Conservation (phyloP, 2,797 vertebrate genomes). For the Clangula hyemalis region DNA sequence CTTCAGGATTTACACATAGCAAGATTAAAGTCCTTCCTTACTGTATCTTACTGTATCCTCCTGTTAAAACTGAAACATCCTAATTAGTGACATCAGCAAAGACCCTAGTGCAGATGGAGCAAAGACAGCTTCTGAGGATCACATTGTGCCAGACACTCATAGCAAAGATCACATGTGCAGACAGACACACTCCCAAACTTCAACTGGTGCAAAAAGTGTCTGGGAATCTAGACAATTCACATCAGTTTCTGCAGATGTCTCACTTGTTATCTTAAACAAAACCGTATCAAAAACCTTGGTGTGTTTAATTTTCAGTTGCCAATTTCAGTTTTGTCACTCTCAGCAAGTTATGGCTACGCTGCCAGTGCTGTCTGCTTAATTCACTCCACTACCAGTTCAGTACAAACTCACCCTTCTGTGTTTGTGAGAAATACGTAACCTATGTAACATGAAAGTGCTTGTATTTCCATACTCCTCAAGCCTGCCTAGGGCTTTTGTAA, state of each 20-base stretch:
- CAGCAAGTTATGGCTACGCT: constrained; percentile 61
- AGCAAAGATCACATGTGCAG: constrained; percentile 68
- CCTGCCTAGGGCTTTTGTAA: not conserved
- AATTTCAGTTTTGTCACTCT: constrained; percentile 70
- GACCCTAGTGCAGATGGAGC: constrained; percentile 28
- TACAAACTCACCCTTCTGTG: constrained; percentile 44
- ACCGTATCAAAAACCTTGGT: constrained; percentile 73
- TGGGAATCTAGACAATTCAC: constrained; percentile 67
- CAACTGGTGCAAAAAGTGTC: constrained; percentile 51
- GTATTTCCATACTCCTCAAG: not conserved
- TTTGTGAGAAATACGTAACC: constrained; percentile 19
- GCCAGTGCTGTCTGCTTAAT: constrained; percentile 65
- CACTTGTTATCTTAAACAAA: constrained; percentile 74
- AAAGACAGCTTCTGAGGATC: constrained; percentile 18
- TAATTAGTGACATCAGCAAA: constrained; percentile 49
- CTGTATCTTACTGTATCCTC: not conserved
- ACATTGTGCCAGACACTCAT: constrained; percentile 46
- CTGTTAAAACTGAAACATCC: not conserved
- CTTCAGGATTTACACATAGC: not conserved
- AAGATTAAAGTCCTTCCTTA: constrained; percentile 1
- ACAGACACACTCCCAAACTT: constrained; percentile 53
- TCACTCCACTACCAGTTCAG: constrained; percentile 22
- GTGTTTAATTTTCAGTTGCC: constrained; percentile 67
- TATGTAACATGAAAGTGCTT: not conserved
- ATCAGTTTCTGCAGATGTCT: constrained; percentile 76